Evolutionary conservation across 2,113 vertebrate genomes (phyloP).

Genomic region (Nothocercus nigrocapillus): DNA sequence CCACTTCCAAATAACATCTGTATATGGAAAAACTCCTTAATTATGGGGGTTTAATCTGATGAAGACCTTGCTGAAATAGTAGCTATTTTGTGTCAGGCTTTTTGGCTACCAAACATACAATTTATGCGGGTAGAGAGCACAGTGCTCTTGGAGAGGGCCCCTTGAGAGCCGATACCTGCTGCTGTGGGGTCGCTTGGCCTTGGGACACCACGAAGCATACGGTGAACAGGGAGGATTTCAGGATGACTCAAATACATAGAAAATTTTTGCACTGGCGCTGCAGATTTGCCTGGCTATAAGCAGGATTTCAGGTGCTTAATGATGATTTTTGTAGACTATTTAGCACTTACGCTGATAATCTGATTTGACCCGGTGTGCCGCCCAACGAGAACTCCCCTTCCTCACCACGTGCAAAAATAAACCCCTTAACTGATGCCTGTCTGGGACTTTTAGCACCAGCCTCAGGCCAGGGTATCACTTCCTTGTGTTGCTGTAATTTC

Average conservation of each 20-base stretch:
- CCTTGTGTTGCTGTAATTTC: background rate
- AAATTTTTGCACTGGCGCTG: background rate
- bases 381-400: background rate
- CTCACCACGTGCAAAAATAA: background rate
- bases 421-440: background rate
- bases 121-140: fast-evolving
- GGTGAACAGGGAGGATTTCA: background rate
- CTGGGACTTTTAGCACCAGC: background rate
- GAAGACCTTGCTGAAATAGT: background rate
- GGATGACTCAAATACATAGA: background rate
- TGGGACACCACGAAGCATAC: background rate
- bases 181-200: background rate
- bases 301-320: background rate
- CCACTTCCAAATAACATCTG: background rate
- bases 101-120: background rate
- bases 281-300: background rate
- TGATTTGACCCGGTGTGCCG: fast-evolving
- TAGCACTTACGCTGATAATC: background rate
- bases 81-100: background rate
- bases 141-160: background rate
- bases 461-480: background rate
- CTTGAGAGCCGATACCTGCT: background rate
- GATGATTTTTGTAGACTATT: background rate
- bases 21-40: background rate
- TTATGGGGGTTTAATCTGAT: background rate